Conservation (phyloP, 1,140 invertebrate genomes). For the Patella vulgata region DNA sequence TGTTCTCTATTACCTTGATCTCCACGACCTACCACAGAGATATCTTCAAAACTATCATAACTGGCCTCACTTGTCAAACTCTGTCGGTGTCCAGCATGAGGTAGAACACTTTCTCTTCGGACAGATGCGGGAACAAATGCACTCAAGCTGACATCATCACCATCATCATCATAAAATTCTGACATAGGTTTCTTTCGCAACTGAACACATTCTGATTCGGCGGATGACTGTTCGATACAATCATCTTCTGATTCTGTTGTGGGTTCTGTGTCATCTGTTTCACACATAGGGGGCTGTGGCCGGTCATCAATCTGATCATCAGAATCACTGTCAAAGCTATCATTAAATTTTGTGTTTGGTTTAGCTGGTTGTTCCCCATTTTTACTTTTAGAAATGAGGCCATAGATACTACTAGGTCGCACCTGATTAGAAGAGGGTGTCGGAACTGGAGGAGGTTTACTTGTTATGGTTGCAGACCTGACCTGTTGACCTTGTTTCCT, state of each 20-base stretch:
- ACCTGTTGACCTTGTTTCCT: background rate
- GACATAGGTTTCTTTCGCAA: background rate
- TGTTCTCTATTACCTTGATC: background rate
- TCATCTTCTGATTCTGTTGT: slow-evolving; percentile 27
- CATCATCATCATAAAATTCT: slow-evolving; percentile 29
- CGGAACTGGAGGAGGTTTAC: slow-evolving; percentile 1
- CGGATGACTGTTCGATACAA: slow-evolving; percentile 5
- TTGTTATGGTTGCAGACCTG: slow-evolving; percentile 2
- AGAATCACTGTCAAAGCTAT: slow-evolving; percentile 55
- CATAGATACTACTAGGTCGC: slow-evolving; percentile 40
- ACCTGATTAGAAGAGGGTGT: slow-evolving; percentile 4
- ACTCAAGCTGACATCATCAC: slow-evolving; percentile 58
- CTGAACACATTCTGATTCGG: slow-evolving; percentile 25
- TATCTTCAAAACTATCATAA: slow-evolving; percentile 19
- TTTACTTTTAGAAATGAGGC: slow-evolving; percentile 39
- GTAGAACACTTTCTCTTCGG: slow-evolving; percentile 48
- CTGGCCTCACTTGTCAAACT: slow-evolving; percentile 18
- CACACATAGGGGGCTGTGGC: background rate
- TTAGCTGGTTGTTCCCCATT: slow-evolving; percentile 18
- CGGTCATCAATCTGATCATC: slow-evolving; percentile 30
- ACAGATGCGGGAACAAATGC: slow-evolving; percentile 58
- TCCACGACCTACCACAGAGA: background rate
- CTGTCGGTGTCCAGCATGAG: slow-evolving; percentile 16
- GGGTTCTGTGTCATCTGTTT: slow-evolving; percentile 8
- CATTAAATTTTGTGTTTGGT: slow-evolving; percentile 35